Percentiles rank a stretch among this genome's conserved stretches.
Conservation (phyloP, 2,113 vertebrate species). For the Montifringilla adamsi region DNA sequence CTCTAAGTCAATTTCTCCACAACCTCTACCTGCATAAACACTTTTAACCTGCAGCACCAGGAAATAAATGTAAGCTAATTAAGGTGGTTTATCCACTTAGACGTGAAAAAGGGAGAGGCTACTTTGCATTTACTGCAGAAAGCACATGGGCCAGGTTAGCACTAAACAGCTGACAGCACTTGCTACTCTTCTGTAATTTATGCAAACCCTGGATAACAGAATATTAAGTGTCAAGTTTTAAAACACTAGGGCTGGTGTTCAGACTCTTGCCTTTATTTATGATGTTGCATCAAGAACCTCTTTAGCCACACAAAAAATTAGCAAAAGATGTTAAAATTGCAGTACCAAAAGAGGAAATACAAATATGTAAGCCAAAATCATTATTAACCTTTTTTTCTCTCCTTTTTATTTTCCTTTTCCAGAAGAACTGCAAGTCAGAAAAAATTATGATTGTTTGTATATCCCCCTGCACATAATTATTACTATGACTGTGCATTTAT, state of each 20-base stretch:
- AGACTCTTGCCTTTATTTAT: neutral
- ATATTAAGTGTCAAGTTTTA: neutral
- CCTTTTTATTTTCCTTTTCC: neutral
- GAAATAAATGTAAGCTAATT: neutral
- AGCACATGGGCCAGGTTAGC: neutral
- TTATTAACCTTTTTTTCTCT: neutral
- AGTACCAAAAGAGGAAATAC: neutral
- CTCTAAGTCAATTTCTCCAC: neutral
- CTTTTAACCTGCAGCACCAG: neutral
- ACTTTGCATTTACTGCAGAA: neutral
- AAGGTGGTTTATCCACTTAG: neutral
- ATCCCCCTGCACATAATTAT: neutral
- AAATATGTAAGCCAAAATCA: neutral
- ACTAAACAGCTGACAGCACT: neutral
- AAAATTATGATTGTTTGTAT: neutral
- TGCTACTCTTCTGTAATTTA: neutral
- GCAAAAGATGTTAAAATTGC: neutral
- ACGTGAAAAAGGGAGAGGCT: neutral
- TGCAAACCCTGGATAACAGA: neutral
- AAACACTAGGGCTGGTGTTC: neutral
- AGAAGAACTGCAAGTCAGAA: neutral
- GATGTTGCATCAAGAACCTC: neutral
- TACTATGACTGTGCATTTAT: neutral
- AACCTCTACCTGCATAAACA: neutral
- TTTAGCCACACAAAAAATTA: neutral